These are phyloP conservation scores for Syngnathoides biaculeatus DNA, from an alignment of 2,113 vertebrate species.

Conservation along the genomic window DNA sequence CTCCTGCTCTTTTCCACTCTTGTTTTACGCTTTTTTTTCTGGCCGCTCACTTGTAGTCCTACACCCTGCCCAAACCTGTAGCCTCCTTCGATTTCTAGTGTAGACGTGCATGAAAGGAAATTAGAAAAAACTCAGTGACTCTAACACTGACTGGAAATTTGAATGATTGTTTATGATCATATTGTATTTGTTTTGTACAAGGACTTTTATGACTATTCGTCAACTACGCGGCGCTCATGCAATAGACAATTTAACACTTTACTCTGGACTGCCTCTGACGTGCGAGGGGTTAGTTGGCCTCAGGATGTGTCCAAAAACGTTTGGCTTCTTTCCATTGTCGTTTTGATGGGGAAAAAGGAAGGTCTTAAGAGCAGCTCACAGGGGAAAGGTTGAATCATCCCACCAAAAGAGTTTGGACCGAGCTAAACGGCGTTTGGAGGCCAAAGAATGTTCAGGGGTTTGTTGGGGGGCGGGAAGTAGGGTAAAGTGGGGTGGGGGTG, in stretches of 20 bases:
- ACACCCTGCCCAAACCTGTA: slow-evolving; percentile 45
- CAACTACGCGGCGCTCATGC: slow-evolving; percentile 69
- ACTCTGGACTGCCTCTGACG: slow-evolving; percentile 61
- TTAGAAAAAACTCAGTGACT: slow-evolving; percentile 59
- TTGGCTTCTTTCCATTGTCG: slow-evolving; percentile 42
- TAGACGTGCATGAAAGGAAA: slow-evolving; percentile 68
- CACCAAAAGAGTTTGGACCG: slow-evolving; percentile 39
- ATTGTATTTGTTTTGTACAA: slow-evolving; percentile 63
- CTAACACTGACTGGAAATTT: slow-evolving; percentile 55
- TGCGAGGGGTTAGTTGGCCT: slow-evolving; percentile 57
- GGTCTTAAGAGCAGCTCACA: neutral
- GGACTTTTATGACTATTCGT: slow-evolving; percentile 58
- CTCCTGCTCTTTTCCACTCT: slow-evolving; percentile 52
- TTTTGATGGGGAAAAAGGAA: neutral
- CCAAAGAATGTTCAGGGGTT: slow-evolving; percentile 73
- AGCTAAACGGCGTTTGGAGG: slow-evolving; percentile 54
- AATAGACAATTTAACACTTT: slow-evolving; percentile 70
- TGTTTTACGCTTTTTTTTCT: slow-evolving; percentile 46
- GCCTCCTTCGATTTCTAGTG: slow-evolving; percentile 59
- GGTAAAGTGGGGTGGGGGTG: slow-evolving; percentile 40
- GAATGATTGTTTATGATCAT: slow-evolving; percentile 68
- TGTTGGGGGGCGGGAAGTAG: slow-evolving; percentile 35
- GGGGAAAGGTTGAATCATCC: slow-evolving; percentile 20
- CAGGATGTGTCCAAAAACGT: slow-evolving; percentile 52
- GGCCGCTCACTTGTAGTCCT: slow-evolving; percentile 60